phyloP scores from a whole-genome alignment of 2,888 invertebrate genomes.

The Metacarcinus magister region DNA sequence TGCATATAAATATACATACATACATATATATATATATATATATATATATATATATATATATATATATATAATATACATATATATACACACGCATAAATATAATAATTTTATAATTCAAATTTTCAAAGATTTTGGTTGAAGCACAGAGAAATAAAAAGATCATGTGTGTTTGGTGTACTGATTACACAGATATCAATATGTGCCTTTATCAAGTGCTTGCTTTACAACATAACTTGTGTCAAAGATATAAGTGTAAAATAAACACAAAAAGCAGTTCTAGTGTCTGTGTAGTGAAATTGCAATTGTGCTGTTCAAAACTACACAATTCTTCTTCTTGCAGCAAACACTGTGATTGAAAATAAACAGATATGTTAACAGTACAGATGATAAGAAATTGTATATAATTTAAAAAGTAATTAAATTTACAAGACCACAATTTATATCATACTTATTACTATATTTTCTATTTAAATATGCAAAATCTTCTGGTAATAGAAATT shows the following conservation, averaged over 20 bases:
- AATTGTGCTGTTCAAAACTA: constrained; percentile 75
- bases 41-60: constrained; percentile 22
- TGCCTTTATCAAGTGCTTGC: constrained; percentile 65
- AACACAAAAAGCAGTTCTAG: constrained; percentile 80
- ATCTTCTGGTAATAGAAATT: constrained; percentile 70
- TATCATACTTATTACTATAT: constrained; percentile 72
- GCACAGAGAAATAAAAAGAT: constrained; percentile 17
- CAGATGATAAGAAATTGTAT: constrained; percentile 58
- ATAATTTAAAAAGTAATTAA: constrained; percentile 68
- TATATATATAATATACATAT: neutral
- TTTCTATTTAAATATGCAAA: constrained; percentile 75
- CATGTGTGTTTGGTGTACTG: constrained; percentile 16
- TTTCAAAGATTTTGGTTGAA: neutral
- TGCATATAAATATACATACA: constrained; percentile 43
- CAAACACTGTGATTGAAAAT: constrained; percentile 69
- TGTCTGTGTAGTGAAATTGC: constrained; percentile 64
- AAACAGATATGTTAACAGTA: constrained; percentile 69
- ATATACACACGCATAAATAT: constrained; percentile 6
- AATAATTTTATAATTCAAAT: neutral
- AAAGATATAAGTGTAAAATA: constrained; percentile 66
- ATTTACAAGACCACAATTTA: constrained; percentile 80
- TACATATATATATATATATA: constrained; percentile 19
- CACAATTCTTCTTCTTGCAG: constrained; percentile 72
- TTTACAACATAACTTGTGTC: constrained; percentile 61
- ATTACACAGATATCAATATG: constrained; percentile 52